Evolutionary conservation across 2,888 invertebrate species (phyloP).

Genomic region (Agrotis segetum): DNA sequence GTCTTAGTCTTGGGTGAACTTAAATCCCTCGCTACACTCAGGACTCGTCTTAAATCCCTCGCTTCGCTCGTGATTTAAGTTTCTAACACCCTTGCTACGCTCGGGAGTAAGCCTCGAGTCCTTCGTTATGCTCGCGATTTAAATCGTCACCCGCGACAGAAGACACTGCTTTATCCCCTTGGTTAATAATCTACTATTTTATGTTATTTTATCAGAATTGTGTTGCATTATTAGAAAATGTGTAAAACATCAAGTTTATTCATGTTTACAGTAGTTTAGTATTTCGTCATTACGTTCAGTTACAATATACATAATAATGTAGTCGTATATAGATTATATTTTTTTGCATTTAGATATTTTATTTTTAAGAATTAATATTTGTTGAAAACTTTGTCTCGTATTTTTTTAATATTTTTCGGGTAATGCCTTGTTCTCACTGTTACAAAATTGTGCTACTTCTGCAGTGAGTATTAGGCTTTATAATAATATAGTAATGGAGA

Average conservation of each 20-base stretch:
- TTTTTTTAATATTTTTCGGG: constrained; percentile 35
- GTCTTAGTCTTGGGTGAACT: no score
- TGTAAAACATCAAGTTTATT: constrained; percentile 14
- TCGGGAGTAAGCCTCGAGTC: no score
- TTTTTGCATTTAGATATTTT: constrained; percentile 58
- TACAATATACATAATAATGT: constrained; percentile 30
- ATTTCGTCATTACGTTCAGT: constrained; percentile 54
- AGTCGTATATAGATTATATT: constrained; percentile 46
- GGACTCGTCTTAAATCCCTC: no score
- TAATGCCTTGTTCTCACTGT: constrained; percentile 25
- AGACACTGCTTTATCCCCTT: no score
- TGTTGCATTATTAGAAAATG: neutral
- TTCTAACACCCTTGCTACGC: no score
- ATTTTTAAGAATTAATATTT: constrained; percentile 36
- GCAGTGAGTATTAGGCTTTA: constrained; percentile 39
- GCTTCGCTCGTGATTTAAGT: no score
- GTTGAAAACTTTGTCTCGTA: constrained; percentile 23
- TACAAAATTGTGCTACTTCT: neutral
- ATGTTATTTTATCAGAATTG: neutral
- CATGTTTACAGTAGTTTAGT: constrained; percentile 45
- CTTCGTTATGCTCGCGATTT: no score
- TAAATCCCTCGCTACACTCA: no score
- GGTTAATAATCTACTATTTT: no score
- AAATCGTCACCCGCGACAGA: no score
- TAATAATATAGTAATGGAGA: constrained; percentile 10